Percentiles rank a stretch among this genome's conserved stretches.
These are phyloP conservation scores for Trematomus loennbergii DNA, from an alignment of 2,113 vertebrate genomes.

Conservation along the genomic window DNA sequence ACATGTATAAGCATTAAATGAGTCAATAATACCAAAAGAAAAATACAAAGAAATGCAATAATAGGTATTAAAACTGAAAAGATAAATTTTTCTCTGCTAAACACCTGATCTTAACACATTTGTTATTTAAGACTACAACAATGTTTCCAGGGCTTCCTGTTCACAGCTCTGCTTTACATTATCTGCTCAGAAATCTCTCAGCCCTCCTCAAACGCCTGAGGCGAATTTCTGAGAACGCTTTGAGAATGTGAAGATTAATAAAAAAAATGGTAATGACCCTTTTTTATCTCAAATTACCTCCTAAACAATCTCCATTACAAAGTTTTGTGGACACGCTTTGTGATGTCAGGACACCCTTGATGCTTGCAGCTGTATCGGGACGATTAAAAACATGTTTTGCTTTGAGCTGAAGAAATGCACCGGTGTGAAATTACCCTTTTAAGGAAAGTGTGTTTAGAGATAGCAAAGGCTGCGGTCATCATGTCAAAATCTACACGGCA, in stretches of 20 bases:
- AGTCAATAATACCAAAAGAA: no score
- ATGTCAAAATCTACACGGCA: background rate
- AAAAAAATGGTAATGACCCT: slow-evolving; percentile 8
- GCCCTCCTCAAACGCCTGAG: background rate
- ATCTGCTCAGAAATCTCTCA: background rate
- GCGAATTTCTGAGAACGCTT: background rate
- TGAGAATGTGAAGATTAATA: slow-evolving; percentile 15
- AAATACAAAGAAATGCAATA: no score
- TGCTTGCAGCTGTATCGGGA: background rate
- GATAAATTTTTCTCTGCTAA: no score
- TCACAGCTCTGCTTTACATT: background rate
- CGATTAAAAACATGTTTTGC: background rate
- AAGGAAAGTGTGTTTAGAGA: background rate
- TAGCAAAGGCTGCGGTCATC: background rate
- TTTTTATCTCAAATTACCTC: background rate
- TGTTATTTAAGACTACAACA: no score
- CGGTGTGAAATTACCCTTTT: slow-evolving; percentile 7
- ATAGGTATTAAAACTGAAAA: no score
- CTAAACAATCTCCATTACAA: slow-evolving; percentile 17
- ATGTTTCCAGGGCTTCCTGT: background rate
- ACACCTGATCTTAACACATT: no score
- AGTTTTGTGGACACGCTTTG: background rate
- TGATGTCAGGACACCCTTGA: slow-evolving; percentile 19
- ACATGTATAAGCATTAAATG: no score
- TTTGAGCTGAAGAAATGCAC: slow-evolving; percentile 4